phyloP scores from a whole-genome alignment of 2,113 vertebrate genomes.

The Chinchilla lanigera region DNA sequence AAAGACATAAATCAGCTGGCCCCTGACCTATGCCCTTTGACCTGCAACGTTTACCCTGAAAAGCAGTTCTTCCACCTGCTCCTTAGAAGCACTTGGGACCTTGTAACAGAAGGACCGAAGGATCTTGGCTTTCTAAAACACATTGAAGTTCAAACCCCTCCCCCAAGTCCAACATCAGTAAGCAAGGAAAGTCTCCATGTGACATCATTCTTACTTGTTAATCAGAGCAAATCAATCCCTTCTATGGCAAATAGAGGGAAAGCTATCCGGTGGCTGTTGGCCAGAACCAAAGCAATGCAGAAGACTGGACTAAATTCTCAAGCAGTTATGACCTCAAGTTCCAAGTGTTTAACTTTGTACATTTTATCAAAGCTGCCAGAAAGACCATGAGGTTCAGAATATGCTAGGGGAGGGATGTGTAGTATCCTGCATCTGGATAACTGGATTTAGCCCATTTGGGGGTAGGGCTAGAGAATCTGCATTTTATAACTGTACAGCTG shows the following conservation, averaged over 20 bases:
- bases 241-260: background rate
- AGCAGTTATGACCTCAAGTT: background rate
- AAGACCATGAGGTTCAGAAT: background rate
- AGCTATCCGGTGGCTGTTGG: background rate
- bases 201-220: background rate
- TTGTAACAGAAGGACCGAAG: background rate
- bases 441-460: background rate
- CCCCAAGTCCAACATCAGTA: background rate
- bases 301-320: background rate
- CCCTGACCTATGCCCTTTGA: background rate
- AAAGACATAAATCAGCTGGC: conserved; percentile 41
- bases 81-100: background rate
- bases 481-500: background rate
- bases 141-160: background rate
- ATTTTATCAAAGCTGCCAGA: background rate
- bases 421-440: background rate
- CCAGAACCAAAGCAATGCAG: background rate
- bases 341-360: background rate
- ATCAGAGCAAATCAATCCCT: background rate
- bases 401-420: background rate
- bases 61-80: background rate
- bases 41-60: background rate
- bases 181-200: background rate
- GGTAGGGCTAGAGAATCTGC: background rate
- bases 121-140: background rate